Evolutionary conservation across 2,113 vertebrate genomes (phyloP).

Genomic region (Cavia porcellus): DNA sequence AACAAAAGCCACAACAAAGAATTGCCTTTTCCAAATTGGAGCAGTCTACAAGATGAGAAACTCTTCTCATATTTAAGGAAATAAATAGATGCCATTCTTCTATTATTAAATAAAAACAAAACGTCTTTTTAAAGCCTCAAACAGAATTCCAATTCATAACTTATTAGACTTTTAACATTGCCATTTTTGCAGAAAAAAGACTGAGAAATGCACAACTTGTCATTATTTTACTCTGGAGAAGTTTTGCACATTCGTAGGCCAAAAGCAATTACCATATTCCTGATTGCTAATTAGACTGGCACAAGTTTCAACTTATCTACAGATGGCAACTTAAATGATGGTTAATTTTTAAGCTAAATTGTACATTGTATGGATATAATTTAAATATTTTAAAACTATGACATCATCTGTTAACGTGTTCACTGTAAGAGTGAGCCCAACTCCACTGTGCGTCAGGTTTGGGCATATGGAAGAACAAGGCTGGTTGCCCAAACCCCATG

Average conservation of each 20-base stretch:
- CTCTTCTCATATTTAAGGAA: not conserved
- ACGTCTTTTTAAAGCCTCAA: not conserved
- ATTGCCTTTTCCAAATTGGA: not conserved
- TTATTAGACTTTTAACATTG: conserved; percentile 41
- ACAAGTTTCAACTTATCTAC: conserved; percentile 59
- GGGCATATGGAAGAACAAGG: conserved; percentile 11
- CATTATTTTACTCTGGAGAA: conserved; percentile 62
- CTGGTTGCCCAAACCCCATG: not conserved
- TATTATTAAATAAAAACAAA: not conserved
- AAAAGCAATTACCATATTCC: conserved; percentile 76
- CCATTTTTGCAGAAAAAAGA: conserved; percentile 35
- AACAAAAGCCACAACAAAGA: not conserved
- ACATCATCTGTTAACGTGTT: conserved; percentile 62
- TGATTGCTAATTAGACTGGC: conserved; percentile 77
- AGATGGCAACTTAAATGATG: conserved; percentile 73
- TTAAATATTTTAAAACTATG: conserved; percentile 72
- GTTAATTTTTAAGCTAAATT: conserved; percentile 77
- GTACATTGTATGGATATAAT: conserved; percentile 60
- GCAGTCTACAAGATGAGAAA: not conserved
- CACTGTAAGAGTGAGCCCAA: not conserved
- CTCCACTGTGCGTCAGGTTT: not conserved
- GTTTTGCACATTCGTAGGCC: conserved; percentile 54
- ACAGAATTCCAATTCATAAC: not conserved
- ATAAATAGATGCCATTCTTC: not conserved
- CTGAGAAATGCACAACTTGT: conserved; percentile 56